Conservation (phyloP, 2,113 vertebrate genomes). For the Ramphastos sulfuratus region DNA sequence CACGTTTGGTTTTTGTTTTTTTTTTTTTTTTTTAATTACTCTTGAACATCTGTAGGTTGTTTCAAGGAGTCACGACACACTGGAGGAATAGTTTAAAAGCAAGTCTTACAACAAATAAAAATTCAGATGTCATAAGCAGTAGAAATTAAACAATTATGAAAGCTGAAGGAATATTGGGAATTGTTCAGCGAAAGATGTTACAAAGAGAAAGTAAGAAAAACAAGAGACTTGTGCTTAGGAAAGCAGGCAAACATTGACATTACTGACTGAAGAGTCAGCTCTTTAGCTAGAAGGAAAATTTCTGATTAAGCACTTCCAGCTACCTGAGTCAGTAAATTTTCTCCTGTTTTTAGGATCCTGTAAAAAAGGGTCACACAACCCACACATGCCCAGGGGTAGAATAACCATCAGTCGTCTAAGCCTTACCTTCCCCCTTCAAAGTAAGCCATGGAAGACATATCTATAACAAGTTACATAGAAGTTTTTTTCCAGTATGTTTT, state of each 20-base stretch:
- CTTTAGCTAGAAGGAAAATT: neutral
- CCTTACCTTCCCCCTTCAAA: neutral
- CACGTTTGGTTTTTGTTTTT: neutral
- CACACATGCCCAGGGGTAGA: neutral
- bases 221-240: neutral
- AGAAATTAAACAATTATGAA: neutral
- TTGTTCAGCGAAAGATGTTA: neutral
- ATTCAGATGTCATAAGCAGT: neutral
- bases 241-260: neutral
- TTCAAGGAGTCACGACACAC: neutral
- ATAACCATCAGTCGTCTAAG: neutral
- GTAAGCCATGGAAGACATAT: neutral
- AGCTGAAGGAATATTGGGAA: neutral
- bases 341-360: neutral
- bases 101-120: neutral
- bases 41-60: neutral
- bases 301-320: neutral
- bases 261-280: neutral
- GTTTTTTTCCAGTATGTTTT: neutral
- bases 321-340: neutral
- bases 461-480: neutral
- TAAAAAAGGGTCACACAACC: neutral
- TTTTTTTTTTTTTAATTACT: neutral
- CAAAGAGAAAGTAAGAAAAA: neutral
- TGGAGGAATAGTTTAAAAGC: neutral